Base-by-base conservation (phyloP, 1,140 invertebrate genomes). In the Heliconius nattereri region DNA sequence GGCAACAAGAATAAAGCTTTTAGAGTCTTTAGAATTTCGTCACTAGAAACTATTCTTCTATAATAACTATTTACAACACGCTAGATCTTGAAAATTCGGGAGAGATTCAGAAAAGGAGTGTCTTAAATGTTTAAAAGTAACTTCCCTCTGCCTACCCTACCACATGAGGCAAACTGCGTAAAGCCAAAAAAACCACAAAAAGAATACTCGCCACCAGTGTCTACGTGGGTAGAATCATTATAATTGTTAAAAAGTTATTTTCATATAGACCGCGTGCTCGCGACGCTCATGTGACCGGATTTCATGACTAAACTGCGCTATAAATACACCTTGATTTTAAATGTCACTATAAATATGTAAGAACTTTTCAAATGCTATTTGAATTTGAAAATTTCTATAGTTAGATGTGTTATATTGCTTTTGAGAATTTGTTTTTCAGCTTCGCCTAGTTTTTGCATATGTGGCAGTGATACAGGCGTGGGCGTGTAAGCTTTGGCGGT, bases 201-300 rank as follows among this genome's bases (percentile, higher is more conserved):
- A 23, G 9, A 8, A 9, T 23, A 52, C 49, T 52, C 20, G 20
- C 19, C 0, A 3, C 2, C n/a, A 19, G 6, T 19, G 19, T 52
- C 49, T 20, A n/a, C 54, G 20, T 20, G 54, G 8, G 9, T 23
- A 3, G 7, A 8, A 23, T 5, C 1, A 9, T 54, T 3, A 57
- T 23, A 57, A 9, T 57, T n/a, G 54, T 78, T 75, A 71, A 49
- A 78, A 78, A 73, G 78, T 76, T 81, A 76, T 81, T 81, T 81
- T 73, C 37, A 78, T 76, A 3, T 23, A 23, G 74, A 76, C 40
- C 52, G 13, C 74, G 73, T 66, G 37, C 76, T 75, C 76, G 76
- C 73, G 80, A 78, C 80, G 77, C 77, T 81, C 80, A 81, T 74
- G 78, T 81, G 80, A 81, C 80, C 35, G 45, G 52, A 20, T 19